These are phyloP conservation scores for Dione vanillae DNA, from an alignment of 2,888 invertebrate species.

Conservation along the genomic window DNA sequence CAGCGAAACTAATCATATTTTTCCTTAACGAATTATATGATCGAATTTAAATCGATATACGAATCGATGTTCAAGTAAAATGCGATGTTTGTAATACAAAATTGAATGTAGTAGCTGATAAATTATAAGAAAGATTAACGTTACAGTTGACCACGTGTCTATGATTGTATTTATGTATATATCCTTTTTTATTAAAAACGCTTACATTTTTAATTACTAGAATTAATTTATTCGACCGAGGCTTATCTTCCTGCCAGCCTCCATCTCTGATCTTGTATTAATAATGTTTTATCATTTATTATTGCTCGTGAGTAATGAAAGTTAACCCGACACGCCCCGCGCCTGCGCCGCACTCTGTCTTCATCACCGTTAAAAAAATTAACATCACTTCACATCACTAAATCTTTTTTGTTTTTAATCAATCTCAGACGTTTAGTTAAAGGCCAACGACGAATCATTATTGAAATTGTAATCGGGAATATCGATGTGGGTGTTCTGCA, in stretches of 20 bases:
- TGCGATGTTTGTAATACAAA: constrained; percentile 25
- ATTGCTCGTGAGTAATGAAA: constrained; percentile 82
- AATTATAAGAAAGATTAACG: neutral
- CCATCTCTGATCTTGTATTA: constrained; percentile 77
- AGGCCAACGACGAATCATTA: constrained; percentile 68
- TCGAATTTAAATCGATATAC: constrained; percentile 43
- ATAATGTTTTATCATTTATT: constrained; percentile 85
- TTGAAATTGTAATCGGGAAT: constrained; percentile 55
- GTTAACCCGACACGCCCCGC: constrained; percentile 80
- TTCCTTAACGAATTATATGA: constrained; percentile 50
- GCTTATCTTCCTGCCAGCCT: constrained; percentile 63
- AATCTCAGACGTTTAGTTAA: constrained; percentile 51
- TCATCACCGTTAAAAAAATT: constrained; percentile 74
- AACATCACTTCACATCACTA: constrained; percentile 53
- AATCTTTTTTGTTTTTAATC: constrained; percentile 61
- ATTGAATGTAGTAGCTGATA: constrained; percentile 10
- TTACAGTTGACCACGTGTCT: constrained; percentile 5
- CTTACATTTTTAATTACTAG: constrained; percentile 72
- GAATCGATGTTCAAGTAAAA: constrained; percentile 36
- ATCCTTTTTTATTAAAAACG: constrained; percentile 32
- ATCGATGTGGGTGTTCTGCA: constrained; percentile 35
- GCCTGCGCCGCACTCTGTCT: constrained; percentile 76
- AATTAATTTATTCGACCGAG: constrained; percentile 78
- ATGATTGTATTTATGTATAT: neutral
- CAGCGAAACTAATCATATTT: constrained; percentile 65